Base-by-base conservation (phyloP, 2,888 invertebrate genomes). In the Trichogramma dendrolimi region DNA sequence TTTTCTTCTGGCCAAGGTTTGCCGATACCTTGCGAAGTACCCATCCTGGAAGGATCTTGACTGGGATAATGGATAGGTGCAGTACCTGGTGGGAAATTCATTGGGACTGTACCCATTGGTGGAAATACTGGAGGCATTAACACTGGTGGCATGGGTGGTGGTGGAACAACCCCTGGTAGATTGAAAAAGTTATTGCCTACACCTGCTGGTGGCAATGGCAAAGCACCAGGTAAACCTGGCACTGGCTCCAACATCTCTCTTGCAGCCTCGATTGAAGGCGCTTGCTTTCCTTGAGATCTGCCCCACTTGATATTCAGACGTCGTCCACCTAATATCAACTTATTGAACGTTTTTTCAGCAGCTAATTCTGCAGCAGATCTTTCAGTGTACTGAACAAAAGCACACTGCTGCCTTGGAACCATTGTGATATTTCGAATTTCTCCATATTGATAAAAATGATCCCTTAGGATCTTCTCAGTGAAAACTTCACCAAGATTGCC, bases 301-400 rank as follows among this genome's bases (percentile, higher is more conserved):
- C 98, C 98, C 99, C 99, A 99, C 76, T 98, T 96, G 67, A 99
- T 96, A n/a, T 94, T 94, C 2, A 98, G 83, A 54, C 96, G 84
- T 67, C 95, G 86, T 0, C 94, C 94, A 44, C 91, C 91, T 42
- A 89, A 78, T 62, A 89, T 88, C 42, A 98, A 81, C 73, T 97
- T 94, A 77, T 98, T 97, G 78, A 98, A 99, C 0, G 96, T 94
- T 74, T 93, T 90, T 71, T 96, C 96, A 0, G 96, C 95, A 0
- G 98, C 98, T 68, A 90, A 83, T 79, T 99, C 99, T 0, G 98
- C 94, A 0, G 96, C 90, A 55, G 84, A 83, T 60, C 99, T 84
- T 5, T 90, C 89, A 0, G 97, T 96, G 79, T 94, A 99, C 76
- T 97, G 96, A 4, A 99, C 91, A 78, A 99, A 99, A 1, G 96